Base-by-base conservation (phyloP, 37 sponge, comb jelly and placozoan genomes). In the Ephydatia muelleri region DNA sequence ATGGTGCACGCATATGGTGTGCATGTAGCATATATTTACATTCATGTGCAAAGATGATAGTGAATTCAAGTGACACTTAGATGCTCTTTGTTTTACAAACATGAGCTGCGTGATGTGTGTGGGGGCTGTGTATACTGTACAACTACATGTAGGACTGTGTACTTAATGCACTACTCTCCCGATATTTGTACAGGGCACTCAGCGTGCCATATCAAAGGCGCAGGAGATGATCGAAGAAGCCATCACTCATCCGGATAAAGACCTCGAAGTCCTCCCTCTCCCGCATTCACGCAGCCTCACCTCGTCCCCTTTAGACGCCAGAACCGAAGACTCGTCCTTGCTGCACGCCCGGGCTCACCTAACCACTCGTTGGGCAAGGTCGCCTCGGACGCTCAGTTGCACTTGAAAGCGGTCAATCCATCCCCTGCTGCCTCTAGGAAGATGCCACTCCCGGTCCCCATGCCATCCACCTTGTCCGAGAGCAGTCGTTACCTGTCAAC, bases 211-310 rank as follows among this genome's bases (percentile, higher is more conserved):
- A 26, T 27, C 80, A 25, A 76, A 65, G 57, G 95, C 95, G 21
- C 80, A 86, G 72, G 90, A 95, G 77, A 49, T 91, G 79, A 95
- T 95, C 32, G 89, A 86, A 2, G 92, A 91, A 66, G 95, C 92
- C 36, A 87, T 95, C 43, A 86, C 84, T 76, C 86, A 83, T 22
- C 87, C 92, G 14, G 92, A 89, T 70, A 84, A 77, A 32, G 90
- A 84, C 35, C 36, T 38, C 49, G 73, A 86, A 39, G 38, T 43
- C 75, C 49, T 36, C 30, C 48, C 73, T 43, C 13, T 43, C 5
- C 65, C 27, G 8, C 76, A 69, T 5, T 6, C 27, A 8, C 27
- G 70, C 12, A 69, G 70, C 30, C 30, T 31, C 70, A 27, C 70
- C 5, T 30, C 70, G 70, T 31, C 27, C 26, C 47, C 47, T 43